Evolutionary conservation across 2,113 vertebrate genomes (phyloP).

Genomic region (Apodemus sylvaticus): DNA sequence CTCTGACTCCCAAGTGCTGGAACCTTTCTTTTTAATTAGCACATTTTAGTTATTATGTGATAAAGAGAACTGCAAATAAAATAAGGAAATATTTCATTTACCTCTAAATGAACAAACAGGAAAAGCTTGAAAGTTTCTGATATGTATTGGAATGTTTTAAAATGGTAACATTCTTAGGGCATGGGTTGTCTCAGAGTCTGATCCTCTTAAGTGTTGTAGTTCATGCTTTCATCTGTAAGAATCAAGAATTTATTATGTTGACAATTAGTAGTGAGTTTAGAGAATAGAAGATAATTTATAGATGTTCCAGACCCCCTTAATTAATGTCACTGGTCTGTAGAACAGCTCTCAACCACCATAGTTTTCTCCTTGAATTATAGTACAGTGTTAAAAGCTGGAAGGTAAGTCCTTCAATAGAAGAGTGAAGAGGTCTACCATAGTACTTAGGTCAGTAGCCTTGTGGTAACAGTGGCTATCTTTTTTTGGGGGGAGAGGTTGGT

Average conservation of each 20-base stretch:
- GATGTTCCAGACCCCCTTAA: conserved; percentile 55
- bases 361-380: not conserved
- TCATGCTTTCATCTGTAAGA: conserved; percentile 62
- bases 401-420: not conserved
- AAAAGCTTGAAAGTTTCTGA: not conserved
- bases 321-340: conserved; percentile 64
- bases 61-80: not conserved
- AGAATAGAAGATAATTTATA: conserved; percentile 67
- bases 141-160: not conserved
- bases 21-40: not conserved
- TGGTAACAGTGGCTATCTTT: not conserved
- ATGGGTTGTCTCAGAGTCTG: conserved; percentile 41
- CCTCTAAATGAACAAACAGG: not conserved
- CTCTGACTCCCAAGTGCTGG: not conserved
- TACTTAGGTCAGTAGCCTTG: not conserved
- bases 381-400: not conserved
- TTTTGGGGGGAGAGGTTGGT: too few relatives aligned
- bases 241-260: conserved; percentile 76
- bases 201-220: conserved; percentile 54
- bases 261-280: conserved; percentile 67
- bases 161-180: conserved; percentile 56
- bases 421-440: not conserved
- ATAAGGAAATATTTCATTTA: conserved; percentile 39
- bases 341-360: conserved; percentile 15
- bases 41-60: not conserved